Percentiles rank a stretch among this genome's conserved stretches.
These are phyloP conservation scores for Thalpophila matura DNA, from an alignment of 2,888 invertebrate species.

Conservation along the genomic window DNA sequence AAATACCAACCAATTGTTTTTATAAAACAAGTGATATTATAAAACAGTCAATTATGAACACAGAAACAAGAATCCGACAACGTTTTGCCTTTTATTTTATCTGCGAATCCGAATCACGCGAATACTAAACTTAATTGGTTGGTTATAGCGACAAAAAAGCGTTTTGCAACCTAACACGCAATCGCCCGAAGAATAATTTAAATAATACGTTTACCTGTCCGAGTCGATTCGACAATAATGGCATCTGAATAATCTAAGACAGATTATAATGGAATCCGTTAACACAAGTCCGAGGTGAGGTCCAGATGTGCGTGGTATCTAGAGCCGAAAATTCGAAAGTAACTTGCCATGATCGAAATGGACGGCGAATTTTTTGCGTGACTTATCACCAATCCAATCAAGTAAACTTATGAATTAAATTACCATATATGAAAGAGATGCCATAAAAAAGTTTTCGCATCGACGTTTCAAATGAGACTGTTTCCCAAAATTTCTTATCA, in stretches of 20 bases:
- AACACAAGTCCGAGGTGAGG: slow-evolving; percentile 43
- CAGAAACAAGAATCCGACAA: slow-evolving; percentile 57
- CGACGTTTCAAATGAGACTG: slow-evolving; percentile 42
- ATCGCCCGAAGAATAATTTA: slow-evolving; percentile 79
- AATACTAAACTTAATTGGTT: slow-evolving; percentile 82
- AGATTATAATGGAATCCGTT: slow-evolving; percentile 68
- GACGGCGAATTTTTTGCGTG: slow-evolving; percentile 34
- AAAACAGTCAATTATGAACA: slow-evolving; percentile 58
- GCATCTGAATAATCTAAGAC: slow-evolving; percentile 77
- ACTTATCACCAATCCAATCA: slow-evolving; percentile 41
- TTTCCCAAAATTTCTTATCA: slow-evolving; percentile 54
- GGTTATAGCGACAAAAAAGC: slow-evolving; percentile 84
- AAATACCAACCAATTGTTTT: slow-evolving; percentile 51
- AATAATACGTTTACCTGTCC: slow-evolving; percentile 84
- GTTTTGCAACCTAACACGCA: slow-evolving; percentile 84
- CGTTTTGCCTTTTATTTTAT: slow-evolving; percentile 65
- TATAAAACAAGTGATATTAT: slow-evolving; percentile 41
- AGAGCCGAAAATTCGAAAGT: slow-evolving; percentile 58
- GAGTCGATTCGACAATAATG: slow-evolving; percentile 77
- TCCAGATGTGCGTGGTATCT: slow-evolving; percentile 61
- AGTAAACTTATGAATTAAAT: slow-evolving; percentile 40
- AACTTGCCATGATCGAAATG: slow-evolving; percentile 28
- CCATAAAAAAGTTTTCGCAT: slow-evolving; percentile 45
- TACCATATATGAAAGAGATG: slow-evolving; percentile 37
- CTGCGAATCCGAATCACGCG: slow-evolving; percentile 84